Base-by-base conservation (phyloP, 2,888 invertebrate genomes). In the Apodemia zela region DNA sequence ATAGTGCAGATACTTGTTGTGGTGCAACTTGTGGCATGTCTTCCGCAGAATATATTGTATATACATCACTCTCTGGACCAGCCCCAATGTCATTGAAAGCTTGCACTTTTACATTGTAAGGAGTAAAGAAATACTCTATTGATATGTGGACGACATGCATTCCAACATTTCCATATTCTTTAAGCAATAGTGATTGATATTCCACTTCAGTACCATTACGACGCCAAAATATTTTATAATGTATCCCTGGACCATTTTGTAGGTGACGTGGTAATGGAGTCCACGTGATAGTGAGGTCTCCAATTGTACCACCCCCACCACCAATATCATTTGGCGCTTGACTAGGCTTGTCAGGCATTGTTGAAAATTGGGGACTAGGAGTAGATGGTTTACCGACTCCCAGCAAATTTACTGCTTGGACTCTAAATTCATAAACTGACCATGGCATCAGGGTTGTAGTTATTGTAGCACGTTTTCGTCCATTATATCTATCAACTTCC, bases 241-340 rank as follows among this genome's bases (percentile, higher is more conserved):
- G 95, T 68, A 98, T 95, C 51, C 96, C 97, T 29, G 96, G 96
- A 0, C 97, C 98, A 80, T 98, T 97, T 82, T 98, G 98, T 71
- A 98, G 94, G 66, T 96, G 93, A 0, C 94, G 85, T 67, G 94
- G 92, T 35, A 98, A 80, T 0, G 97, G 95, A 72, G 94, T 93
- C 98, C 98, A 99, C 0, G 94, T 96, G 62, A 99, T 97, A 0
- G 97, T 96, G 4, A 99, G 93, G 78, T 98, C 98, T 0, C 98
- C 98, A 67, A 98, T 97, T 85, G 98, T 98, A 13, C 98, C 98
- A 57, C 98, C 98, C 5, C 99, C 99, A 0, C 99, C 98, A 17
- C 97, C 94, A 49, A 99, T 93, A 74, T 97, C 96, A 6, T 88
- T 80, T 1, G 98, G 98, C 7, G 95, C 93, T 73, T 94, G 94